Percentiles rank a stretch among this genome's conserved stretches.
Evolutionary conservation across 2,113 vertebrate genomes (phyloP).

Genomic region (Harpagus bidentatus): DNA sequence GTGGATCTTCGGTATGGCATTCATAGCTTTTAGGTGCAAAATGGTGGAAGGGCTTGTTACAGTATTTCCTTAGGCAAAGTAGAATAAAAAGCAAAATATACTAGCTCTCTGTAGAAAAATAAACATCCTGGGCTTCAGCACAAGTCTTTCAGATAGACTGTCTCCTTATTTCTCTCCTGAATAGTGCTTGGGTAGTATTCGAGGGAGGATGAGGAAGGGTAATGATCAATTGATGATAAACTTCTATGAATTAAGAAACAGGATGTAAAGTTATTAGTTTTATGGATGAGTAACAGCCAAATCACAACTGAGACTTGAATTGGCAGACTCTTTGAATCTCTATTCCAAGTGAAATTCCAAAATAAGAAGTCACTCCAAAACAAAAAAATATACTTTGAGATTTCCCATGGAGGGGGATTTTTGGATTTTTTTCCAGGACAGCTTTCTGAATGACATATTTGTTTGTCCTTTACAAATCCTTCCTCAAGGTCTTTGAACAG

Average conservation of each 20-base stretch:
- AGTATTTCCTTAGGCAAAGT: not conserved
- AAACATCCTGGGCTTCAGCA: not conserved
- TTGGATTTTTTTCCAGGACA: not conserved
- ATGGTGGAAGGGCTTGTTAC: not conserved
- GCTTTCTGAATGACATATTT: not conserved
- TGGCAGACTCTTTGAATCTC: not conserved
- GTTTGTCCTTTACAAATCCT: not conserved
- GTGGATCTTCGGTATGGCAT: not conserved
- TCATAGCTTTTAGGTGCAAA: not conserved
- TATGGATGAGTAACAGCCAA: conserved; percentile 7
- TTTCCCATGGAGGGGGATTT: not conserved
- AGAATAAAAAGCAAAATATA: not conserved
- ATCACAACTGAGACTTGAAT: not conserved
- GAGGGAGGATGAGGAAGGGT: not conserved
- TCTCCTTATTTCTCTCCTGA: not conserved
- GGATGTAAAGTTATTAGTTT: not conserved
- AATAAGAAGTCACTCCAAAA: conserved; percentile 19
- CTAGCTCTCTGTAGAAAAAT: not conserved
- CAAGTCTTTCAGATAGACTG: not conserved
- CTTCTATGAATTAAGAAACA: conserved; percentile 1
- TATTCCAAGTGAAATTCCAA: conserved; percentile 48
- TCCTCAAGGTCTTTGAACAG: not conserved
- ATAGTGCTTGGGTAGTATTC: not conserved
- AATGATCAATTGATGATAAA: not conserved
- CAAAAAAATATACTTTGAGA: not conserved